Evolutionary conservation across 53 echinoderm and acorn worm species (phyloP).

Genomic region (Holothuria scabra): DNA sequence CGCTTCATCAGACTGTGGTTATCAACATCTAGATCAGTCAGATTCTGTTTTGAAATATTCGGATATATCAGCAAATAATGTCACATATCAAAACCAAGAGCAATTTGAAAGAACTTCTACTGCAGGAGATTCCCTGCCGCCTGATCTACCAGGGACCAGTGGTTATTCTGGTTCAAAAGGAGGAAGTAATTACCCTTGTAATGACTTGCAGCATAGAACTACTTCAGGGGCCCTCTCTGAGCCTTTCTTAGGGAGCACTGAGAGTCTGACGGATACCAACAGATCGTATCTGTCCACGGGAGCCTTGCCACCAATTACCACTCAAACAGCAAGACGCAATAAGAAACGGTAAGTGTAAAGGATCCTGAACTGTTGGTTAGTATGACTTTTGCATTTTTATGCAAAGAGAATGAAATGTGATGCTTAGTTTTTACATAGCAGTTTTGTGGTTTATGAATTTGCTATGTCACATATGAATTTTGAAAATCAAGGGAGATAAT

Average conservation of each 20-base stretch:
- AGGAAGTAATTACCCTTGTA: not conserved
- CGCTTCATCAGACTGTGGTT: slow-evolving; percentile 40
- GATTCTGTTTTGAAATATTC: slow-evolving; percentile 33
- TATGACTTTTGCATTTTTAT: not conserved
- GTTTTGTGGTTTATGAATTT: no score
- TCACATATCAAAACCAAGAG: slow-evolving; percentile 12
- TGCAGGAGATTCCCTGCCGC: not conserved
- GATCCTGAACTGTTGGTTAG: no score
- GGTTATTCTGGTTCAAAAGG: not conserved
- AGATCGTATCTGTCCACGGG: slow-evolving; percentile 77
- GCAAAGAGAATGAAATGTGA: no score
- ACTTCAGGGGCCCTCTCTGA: slow-evolving; percentile 55
- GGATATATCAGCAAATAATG: slow-evolving; percentile 25
- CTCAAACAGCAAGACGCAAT: slow-evolving; percentile 66
- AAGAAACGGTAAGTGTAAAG: slow-evolving; percentile 67
- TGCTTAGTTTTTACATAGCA: no score
- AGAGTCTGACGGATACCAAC: slow-evolving; percentile 58
- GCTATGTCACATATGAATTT: no score
- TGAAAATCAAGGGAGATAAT: no score
- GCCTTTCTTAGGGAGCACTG: slow-evolving; percentile 59
- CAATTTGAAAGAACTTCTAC: not conserved
- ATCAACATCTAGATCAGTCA: slow-evolving; percentile 5
- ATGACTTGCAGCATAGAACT: not conserved
- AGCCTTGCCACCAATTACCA: slow-evolving; percentile 65
- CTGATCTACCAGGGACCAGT: not conserved